These are phyloP conservation scores for Leptarthrus brevirostris DNA, from an alignment of 2,888 invertebrate species.

Conservation along the genomic window DNA sequence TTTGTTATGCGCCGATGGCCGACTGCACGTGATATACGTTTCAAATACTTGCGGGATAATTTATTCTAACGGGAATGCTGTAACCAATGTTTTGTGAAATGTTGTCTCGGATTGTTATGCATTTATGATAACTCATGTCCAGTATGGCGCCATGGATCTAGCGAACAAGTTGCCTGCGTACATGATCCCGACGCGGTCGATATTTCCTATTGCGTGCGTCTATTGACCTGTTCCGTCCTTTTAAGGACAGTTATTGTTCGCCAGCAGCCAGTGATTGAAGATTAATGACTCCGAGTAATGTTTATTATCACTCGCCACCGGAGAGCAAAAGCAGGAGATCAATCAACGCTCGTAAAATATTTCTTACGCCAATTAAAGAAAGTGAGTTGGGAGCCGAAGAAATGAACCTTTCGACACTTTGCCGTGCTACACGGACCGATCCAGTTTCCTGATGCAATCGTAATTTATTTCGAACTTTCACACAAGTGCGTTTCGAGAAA, in stretches of 20 bases:
- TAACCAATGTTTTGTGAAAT: conserved; percentile 45
- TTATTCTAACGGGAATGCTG: conserved; percentile 47
- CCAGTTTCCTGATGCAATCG: conserved; percentile 31
- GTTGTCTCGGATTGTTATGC: conserved; percentile 44
- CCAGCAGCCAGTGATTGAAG: conserved; percentile 28
- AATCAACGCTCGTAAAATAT: conserved; percentile 43
- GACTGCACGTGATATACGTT: conserved; percentile 42
- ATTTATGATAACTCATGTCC: conserved; percentile 48
- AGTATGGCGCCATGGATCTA: conserved; percentile 39
- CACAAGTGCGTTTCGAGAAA: conserved; percentile 10
- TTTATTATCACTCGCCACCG: conserved; percentile 37
- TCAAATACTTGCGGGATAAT: conserved; percentile 25
- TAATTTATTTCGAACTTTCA: conserved; percentile 18
- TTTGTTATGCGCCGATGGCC: conserved; percentile 35
- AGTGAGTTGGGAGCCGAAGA: conserved; percentile 30
- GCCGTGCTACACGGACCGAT: background rate
- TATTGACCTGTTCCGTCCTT: conserved; percentile 45
- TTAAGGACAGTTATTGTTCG: conserved; percentile 39
- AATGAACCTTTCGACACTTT: conserved; percentile 41
- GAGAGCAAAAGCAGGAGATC: background rate
- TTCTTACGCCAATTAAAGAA: conserved; percentile 42
- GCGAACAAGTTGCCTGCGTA: conserved; percentile 5
- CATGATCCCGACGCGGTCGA: conserved; percentile 7
- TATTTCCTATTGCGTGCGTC: conserved; percentile 14
- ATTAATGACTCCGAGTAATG: conserved; percentile 32